phyloP scores from a whole-genome alignment of 2,888 invertebrate species.

The Phyllotreta striolata region DNA sequence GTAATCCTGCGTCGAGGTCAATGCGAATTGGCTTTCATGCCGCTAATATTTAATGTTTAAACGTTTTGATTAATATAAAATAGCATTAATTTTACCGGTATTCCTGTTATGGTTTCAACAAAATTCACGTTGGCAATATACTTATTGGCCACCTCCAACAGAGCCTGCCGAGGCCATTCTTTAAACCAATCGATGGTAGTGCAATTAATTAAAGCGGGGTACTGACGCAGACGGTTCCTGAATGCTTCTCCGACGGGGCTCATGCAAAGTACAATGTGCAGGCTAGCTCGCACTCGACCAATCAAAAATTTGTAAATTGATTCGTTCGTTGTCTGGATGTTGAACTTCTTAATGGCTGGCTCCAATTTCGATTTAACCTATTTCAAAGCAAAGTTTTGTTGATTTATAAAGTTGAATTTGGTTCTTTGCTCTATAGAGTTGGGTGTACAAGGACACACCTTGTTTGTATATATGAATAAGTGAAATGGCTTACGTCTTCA shows the following conservation, averaged over 20 bases:
- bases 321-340: constrained; percentile 71
- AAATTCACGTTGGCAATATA: constrained; percentile 79
- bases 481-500: constrained; percentile 77
- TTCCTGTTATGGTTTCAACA: constrained; percentile 73
- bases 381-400: no score
- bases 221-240: constrained; percentile 84
- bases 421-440: no score
- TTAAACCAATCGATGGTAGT: constrained; percentile 92
- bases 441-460: no score
- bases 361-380: constrained; percentile 70
- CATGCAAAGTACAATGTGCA: constrained; percentile 86
- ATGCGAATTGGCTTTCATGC: constrained; percentile 54
- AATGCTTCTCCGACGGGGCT: constrained; percentile 89
- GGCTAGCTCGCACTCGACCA: constrained; percentile 75
- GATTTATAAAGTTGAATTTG: no score
- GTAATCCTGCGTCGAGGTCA: constrained; percentile 62
- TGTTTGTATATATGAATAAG: no score
- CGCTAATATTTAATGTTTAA: constrained; percentile 44
- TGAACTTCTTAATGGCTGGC: constrained; percentile 66
- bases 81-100: constrained; percentile 59
- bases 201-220: constrained; percentile 86
- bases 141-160: constrained; percentile 88
- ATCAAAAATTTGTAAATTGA: constrained; percentile 79
- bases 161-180: constrained; percentile 87
- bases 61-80: neutral